phyloP scores from a whole-genome alignment of 2,888 invertebrate species.

The Willowsia nigromaculata region DNA sequence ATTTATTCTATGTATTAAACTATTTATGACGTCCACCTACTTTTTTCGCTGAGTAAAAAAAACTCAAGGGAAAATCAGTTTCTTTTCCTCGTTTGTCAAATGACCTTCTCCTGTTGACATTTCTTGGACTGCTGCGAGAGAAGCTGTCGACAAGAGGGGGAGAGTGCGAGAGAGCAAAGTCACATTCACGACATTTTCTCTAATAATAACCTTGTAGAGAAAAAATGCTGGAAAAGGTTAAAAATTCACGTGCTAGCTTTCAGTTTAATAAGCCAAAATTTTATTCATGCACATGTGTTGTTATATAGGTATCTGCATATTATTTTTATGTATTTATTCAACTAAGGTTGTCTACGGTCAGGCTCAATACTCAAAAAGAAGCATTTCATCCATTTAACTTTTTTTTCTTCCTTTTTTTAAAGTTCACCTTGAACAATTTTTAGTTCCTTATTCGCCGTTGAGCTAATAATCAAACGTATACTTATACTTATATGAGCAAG shows the following conservation, averaged over 20 bases:
- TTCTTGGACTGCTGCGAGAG: neutral
- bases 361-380: neutral
- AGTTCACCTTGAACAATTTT: conserved; percentile 52
- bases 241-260: neutral
- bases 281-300: neutral
- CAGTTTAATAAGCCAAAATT: neutral
- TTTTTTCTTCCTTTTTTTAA: conserved; percentile 39
- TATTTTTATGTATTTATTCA: neutral
- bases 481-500: neutral
- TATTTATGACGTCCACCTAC: neutral
- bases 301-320: neutral
- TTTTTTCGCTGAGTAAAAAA: neutral
- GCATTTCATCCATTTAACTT: neutral
- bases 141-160: neutral
- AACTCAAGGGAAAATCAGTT: neutral
- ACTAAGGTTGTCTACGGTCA: conserved; percentile 37
- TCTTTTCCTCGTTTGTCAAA: neutral
- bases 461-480: neutral
- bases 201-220: neutral
- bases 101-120: conserved; percentile 22
- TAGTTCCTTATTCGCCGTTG: conserved; percentile 41
- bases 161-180: neutral
- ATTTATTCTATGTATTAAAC: neutral
- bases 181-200: neutral
- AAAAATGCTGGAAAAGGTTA: conserved; percentile 18